phyloP scores from a whole-genome alignment of 2,888 invertebrate genomes.

The Erebia aethiops region DNA sequence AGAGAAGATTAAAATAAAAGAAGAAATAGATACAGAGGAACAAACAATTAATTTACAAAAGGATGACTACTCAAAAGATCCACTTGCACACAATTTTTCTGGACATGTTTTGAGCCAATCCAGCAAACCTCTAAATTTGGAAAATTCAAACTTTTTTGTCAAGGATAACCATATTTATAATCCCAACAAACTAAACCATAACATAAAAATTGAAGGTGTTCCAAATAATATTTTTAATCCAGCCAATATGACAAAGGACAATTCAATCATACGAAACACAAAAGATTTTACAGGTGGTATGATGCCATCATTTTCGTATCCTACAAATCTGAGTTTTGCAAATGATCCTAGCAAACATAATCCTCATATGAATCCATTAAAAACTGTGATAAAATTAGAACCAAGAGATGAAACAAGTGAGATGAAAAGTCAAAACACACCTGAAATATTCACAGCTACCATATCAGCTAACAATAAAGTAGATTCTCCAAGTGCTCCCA shows the following conservation, averaged over 20 bases:
- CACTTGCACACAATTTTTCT: slow-evolving; percentile 72
- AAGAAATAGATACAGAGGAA: slow-evolving; percentile 77
- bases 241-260: slow-evolving; percentile 72
- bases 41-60: slow-evolving; percentile 70
- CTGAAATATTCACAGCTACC: slow-evolving; percentile 79
- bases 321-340: slow-evolving; percentile 67
- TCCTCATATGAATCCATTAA: slow-evolving; percentile 73
- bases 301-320: slow-evolving; percentile 72
- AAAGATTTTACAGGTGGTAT: slow-evolving; percentile 71
- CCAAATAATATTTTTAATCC: slow-evolving; percentile 73
- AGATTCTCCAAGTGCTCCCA: slow-evolving; percentile 71
- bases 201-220: slow-evolving; percentile 75
- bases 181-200: slow-evolving; percentile 71
- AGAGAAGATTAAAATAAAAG: slow-evolving; percentile 79
- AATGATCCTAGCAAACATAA: slow-evolving; percentile 74
- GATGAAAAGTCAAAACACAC: slow-evolving; percentile 74
- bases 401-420: slow-evolving; percentile 77
- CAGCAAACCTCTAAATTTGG: slow-evolving; percentile 73
- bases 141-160: slow-evolving; percentile 76
- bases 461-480: slow-evolving; percentile 72
- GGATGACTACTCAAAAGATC: slow-evolving; percentile 76
- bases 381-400: slow-evolving; percentile 79
- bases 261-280: slow-evolving; percentile 70
- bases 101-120: slow-evolving; percentile 66
- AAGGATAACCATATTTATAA: slow-evolving; percentile 77